Evolutionary conservation across 2,888 invertebrate genomes (phyloP), one percentile per base, ranked within the genome.

Genomic region (Odontomyia ornata): DNA sequence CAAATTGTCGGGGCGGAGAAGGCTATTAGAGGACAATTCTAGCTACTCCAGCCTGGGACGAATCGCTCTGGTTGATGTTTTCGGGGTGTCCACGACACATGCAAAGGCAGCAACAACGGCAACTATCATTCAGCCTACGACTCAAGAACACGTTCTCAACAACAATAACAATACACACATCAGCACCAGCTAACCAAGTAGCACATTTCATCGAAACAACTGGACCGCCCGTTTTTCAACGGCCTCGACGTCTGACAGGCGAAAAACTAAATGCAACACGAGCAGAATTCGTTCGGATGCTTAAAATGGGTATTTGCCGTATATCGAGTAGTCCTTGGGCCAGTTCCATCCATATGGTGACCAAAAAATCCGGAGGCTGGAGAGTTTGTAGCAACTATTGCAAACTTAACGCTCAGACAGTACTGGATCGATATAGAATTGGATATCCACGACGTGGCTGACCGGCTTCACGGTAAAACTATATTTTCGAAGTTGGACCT

Each of bases 301-400:
- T 65, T 4, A 81, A 85, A 28, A 77, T 81, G 25, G 86, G 86
- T 0, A 84, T 86, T 7, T 84, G 85, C 47, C 80, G 85, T 2
- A 86, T 84, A 0, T 86, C 85, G 0, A 82, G 82, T 7, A 84
- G 84, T 36, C 79, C 81, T 0, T 86, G 84, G 85, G 81, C 85
- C 0, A 84, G 82, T 72, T 86, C 84, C 0, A 79, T 87, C 0
- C 82, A 83, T 75, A 62, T 83, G 76, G 81, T 80, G 15, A 79
- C 78, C 15, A 82, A 82, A 76, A 7, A 60, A 23, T 18, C 60
- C 7, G 60, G 60, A 4, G 60, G 21, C 9, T 25, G 60, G 60
- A 21, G 60, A 60, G 60, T 23, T 25, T 86, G 86, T 76, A 86
- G 86, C 5, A 85, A 82, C 79, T 88, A 86, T 77, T 77, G 86